These are phyloP conservation scores for Otocyon megalotis DNA, from an alignment of 2,113 vertebrate genomes.

Conservation along the genomic window DNA sequence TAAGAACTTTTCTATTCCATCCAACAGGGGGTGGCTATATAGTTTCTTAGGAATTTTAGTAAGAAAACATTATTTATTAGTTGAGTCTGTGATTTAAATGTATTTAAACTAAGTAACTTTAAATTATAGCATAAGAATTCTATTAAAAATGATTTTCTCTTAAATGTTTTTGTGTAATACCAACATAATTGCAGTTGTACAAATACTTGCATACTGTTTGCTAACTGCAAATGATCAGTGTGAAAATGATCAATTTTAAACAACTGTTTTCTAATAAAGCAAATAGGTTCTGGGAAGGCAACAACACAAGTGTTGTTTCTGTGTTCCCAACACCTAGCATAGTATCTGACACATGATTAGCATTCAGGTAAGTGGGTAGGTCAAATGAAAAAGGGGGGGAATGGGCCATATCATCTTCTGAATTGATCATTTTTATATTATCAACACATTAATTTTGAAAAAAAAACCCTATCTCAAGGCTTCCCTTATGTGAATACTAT, in stretches of 20 bases:
- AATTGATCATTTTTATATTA: not conserved
- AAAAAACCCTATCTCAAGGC: not conserved
- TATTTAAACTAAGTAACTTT: constrained; percentile 46
- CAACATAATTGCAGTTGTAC: not conserved
- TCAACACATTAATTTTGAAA: not conserved
- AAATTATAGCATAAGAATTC: not conserved
- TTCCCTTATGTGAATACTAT: not conserved
- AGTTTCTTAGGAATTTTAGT: constrained; percentile 16
- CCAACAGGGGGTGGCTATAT: not conserved
- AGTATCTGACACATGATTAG: not conserved
- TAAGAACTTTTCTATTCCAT: constrained; percentile 20
- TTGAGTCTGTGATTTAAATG: constrained; percentile 29
- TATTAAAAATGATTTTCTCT: not conserved
- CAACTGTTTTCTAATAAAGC: not conserved
- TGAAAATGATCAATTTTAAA: not conserved
- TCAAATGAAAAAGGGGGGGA: not conserved
- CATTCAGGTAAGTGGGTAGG: not conserved
- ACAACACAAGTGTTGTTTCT: not conserved
- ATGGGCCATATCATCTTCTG: too few species aligned
- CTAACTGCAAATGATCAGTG: not conserved
- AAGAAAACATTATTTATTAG: constrained; percentile 43
- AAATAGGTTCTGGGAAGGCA: not conserved
- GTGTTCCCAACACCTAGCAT: not conserved
- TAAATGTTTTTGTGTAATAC: not conserved
- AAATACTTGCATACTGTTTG: not conserved